These are phyloP conservation scores for Ditylenchus dipsaci DNA, from an alignment of 1,140 invertebrate genomes.

Conservation along the genomic window DNA sequence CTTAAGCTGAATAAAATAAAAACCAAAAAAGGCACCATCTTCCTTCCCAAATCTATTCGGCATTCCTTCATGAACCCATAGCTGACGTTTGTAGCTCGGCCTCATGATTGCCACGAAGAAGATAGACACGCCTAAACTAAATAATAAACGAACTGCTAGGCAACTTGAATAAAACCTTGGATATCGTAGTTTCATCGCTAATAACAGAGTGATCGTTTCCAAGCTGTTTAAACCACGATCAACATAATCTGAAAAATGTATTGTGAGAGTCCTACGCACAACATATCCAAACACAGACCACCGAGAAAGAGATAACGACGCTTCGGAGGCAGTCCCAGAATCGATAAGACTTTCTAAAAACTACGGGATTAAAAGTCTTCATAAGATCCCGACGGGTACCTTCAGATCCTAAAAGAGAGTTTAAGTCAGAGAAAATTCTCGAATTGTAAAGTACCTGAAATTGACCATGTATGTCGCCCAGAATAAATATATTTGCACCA, in stretches of 20 bases:
- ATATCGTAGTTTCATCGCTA: neutral
- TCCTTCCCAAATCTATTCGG: neutral
- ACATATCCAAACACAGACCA: neutral
- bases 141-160: no score
- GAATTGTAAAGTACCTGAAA: neutral
- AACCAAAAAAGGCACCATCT: neutral
- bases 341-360: neutral
- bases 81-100: neutral
- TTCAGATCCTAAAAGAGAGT: neutral
- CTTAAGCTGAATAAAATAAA: neutral
- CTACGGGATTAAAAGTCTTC: no score
- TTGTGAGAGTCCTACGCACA: no score
- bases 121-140: neutral
- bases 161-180: neutral
- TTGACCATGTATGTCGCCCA: neutral
- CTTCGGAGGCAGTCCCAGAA: neutral
- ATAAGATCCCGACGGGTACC: no score
- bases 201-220: neutral
- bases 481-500: neutral
- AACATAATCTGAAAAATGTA: neutral
- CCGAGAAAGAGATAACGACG: neutral
- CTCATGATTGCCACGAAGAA: slow-evolving; percentile 1
- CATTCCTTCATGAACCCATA: neutral
- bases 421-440: neutral
- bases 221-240: neutral